These are phyloP conservation scores for Chrosomus eos DNA, from an alignment of 2,797 vertebrate species.

Conservation along the genomic window DNA sequence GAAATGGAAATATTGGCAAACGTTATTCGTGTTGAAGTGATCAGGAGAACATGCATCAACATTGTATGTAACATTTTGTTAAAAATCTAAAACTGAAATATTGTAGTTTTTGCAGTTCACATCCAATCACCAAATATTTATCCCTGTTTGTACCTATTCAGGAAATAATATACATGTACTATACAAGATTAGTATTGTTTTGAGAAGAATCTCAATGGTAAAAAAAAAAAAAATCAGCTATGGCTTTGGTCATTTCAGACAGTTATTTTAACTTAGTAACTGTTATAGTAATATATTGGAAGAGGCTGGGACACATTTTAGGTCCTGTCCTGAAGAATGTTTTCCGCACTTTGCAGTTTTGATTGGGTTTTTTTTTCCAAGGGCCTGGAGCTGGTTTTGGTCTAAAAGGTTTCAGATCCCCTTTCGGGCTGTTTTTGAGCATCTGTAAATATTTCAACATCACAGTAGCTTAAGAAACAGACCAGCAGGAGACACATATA, in stretches of 20 bases:
- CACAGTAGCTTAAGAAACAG: constrained; percentile 10
- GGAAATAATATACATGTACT: constrained; percentile 54
- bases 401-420: constrained; percentile 20
- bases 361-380: constrained; percentile 33
- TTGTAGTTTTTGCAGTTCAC: constrained; percentile 53
- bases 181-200: constrained; percentile 54
- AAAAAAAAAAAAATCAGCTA: constrained; percentile 9
- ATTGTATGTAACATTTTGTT: constrained; percentile 57
- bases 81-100: constrained; percentile 46
- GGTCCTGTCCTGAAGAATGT: constrained; percentile 52
- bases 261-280: constrained; percentile 53
- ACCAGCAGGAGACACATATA: constrained; percentile 68
- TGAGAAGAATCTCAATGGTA: constrained; percentile 44
- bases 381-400: constrained; percentile 44
- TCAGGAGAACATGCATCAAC: constrained; percentile 54
- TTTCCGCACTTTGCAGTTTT: constrained; percentile 56
- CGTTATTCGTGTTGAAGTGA: constrained; percentile 51
- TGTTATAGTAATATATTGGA: constrained; percentile 61
- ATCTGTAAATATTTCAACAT: constrained; percentile 13
- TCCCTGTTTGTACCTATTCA: constrained; percentile 57
- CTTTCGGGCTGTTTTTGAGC: constrained; percentile 24
- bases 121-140: constrained; percentile 56
- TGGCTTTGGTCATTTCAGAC: constrained; percentile 32
- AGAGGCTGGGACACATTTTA: constrained; percentile 31
- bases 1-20: constrained; percentile 56